Evolutionary conservation across 2,113 vertebrate species (phyloP).

Genomic region (Crotophaga sulcirostris): DNA sequence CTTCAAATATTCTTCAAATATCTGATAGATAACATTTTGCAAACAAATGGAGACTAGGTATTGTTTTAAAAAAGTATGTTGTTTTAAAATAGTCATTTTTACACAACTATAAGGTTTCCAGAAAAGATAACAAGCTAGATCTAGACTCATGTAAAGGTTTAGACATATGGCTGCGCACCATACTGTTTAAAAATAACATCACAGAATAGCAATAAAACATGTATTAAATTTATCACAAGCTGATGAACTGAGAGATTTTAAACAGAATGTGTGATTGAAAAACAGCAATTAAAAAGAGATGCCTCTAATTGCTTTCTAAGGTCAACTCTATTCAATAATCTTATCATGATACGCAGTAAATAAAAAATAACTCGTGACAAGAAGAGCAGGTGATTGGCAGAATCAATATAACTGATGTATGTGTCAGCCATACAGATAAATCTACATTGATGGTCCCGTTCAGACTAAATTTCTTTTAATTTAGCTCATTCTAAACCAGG

Average conservation of each 20-base stretch:
- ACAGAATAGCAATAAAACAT: neutral
- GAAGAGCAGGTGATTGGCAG: neutral
- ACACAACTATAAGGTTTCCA: neutral
- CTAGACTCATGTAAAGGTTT: neutral
- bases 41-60: neutral
- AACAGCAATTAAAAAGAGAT: constrained; percentile 10
- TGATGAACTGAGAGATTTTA: neutral
- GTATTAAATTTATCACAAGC: neutral
- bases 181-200: constrained; percentile 1
- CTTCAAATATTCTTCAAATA: too few species aligned
- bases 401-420: neutral
- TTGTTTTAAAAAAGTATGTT: neutral
- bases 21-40: neutral
- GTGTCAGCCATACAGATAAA: neutral
- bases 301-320: neutral
- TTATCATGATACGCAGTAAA: neutral
- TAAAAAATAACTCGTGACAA: neutral
- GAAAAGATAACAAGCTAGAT: neutral
- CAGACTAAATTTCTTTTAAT: neutral
- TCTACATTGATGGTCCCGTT: neutral
- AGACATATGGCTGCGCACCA: neutral
- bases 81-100: neutral
- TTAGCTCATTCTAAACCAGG: neutral
- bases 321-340: neutral
- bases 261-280: neutral